Evolutionary conservation across 2,113 vertebrate species (phyloP), one percentile per base, ranked within the genome.

Genomic region (Tragelaphus imberbis): DNA sequence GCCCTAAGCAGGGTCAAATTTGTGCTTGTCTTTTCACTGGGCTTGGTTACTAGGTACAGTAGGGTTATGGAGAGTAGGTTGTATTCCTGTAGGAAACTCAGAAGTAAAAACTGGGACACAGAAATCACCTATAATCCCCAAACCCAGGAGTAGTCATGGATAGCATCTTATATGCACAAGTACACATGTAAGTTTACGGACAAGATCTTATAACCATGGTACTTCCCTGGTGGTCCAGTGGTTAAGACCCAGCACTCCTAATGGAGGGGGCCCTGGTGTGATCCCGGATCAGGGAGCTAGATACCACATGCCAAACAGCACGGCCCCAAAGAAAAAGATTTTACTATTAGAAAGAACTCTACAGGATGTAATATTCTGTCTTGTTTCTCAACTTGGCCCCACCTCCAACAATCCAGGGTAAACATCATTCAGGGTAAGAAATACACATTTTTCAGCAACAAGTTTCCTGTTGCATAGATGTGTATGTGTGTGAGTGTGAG

Each of bases 171-270:
- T 21, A 1, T 11, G 19, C 27, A 23, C 25, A 68, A 49, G 56
- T 19, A 33, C 30, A 13, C 44, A 1, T n/a, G 55, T 15, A 23
- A 63, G 53, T 44, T 33, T 61, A 4, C 0, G 2, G 3, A 9
- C 5, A 21, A 11, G 25, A 44, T 47, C 58, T 59, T 15, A n/a
- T 5, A 19, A 21, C 11, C 10, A 33, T 25, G 21, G n/a, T 25
- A 1, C 71, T 23, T 44, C 11, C 21, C 36, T 3, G 21, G 36
- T 40, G 68, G 19, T 40, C 36, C 68, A 25, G 68, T 25, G 36
- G 19, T 75, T 36, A 75, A 40, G 36, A 75, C 36, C 6, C 36
- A 13, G 68, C 0, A 5, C n/a, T 75, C 36, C 68, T 75, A 40
- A 40, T 17, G 36, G 68, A 40, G 19, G 36, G n/a, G 68, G 68